Conservation (phyloP, 2,888 invertebrate species). For the Timema cristinae region DNA sequence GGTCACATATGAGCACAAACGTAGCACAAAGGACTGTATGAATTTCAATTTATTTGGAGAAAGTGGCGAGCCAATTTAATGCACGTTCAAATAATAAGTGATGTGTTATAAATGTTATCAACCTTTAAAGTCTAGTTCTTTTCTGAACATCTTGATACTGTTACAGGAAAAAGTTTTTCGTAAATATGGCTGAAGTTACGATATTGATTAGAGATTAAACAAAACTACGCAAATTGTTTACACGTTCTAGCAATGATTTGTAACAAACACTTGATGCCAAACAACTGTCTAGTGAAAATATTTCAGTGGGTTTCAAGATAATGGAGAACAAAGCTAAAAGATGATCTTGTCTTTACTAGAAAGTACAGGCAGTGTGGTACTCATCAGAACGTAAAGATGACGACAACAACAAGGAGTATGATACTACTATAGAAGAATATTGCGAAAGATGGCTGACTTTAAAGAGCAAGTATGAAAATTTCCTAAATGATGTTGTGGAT, state of each 20-base stretch:
- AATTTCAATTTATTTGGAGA: no score
- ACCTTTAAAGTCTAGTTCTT: no score
- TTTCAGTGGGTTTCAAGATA: neutral
- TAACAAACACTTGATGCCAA: neutral
- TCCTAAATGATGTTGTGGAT: no score
- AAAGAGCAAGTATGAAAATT: no score
- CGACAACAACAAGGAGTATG: neutral
- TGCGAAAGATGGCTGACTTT: neutral
- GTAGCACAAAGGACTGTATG: no score
- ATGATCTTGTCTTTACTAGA: neutral
- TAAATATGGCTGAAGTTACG: neutral
- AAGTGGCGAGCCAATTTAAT: no score
- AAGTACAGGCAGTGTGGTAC: no score
- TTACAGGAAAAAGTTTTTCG: neutral
- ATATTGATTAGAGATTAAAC: neutral
- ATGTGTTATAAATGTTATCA: no score
- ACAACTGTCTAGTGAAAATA: neutral
- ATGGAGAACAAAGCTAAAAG: neutral
- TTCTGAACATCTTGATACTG: neutral
- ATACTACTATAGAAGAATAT: neutral
- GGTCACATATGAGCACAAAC: no score
- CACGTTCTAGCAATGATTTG: neutral
- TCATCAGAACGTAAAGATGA: no score
- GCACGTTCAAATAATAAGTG: no score
- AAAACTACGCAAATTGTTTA: neutral